Conservation (phyloP, 2,888 invertebrate species). For the Rhodophaea formosa region DNA sequence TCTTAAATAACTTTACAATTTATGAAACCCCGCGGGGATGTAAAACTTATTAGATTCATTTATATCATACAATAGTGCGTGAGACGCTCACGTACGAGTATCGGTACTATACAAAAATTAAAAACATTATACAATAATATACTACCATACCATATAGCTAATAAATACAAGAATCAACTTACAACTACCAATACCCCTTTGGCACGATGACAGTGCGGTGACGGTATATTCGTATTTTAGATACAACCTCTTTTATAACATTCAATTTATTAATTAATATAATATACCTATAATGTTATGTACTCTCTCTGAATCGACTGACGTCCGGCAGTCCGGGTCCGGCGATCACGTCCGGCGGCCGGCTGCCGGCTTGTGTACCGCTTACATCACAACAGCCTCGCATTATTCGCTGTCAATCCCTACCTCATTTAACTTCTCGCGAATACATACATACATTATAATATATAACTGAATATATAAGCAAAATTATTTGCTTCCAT, state of each 20-base stretch:
- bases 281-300: constrained; percentile 62
- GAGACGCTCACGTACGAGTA: constrained; percentile 46
- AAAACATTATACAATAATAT: constrained; percentile 76
- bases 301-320: constrained; percentile 58
- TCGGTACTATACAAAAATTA: constrained; percentile 80
- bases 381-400: constrained; percentile 20
- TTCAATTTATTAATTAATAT: constrained; percentile 69
- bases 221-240: constrained; percentile 70
- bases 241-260: constrained; percentile 77
- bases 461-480: constrained; percentile 34
- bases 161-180: constrained; percentile 76
- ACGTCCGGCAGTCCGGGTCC: constrained; percentile 2
- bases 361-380: not conserved
- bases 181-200: constrained; percentile 65
- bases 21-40: constrained; percentile 54
- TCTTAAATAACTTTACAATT: constrained; percentile 74
- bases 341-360: not conserved
- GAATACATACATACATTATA: constrained; percentile 26
- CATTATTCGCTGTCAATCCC: constrained; percentile 21
- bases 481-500: constrained; percentile 33
- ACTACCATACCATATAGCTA: constrained; percentile 76
- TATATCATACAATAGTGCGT: constrained; percentile 69
- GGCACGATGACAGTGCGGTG: constrained; percentile 56
- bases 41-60: constrained; percentile 65
- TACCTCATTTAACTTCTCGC: constrained; percentile 24